These are phyloP conservation scores for Crypturellus undulatus DNA, from an alignment of 2,113 vertebrate species.

Conservation along the genomic window DNA sequence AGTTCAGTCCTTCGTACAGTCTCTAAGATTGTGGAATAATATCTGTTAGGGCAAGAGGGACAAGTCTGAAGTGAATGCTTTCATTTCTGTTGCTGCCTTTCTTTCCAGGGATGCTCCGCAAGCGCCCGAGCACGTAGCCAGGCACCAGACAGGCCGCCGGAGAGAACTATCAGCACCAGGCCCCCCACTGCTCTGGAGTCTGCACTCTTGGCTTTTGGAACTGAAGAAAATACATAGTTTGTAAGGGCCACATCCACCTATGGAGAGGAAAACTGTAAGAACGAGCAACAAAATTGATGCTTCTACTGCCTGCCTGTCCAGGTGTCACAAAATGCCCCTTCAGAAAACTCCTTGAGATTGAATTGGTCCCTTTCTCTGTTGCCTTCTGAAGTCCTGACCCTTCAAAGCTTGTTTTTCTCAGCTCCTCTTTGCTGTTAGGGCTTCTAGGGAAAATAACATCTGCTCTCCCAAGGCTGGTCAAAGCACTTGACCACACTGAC, in stretches of 20 bases:
- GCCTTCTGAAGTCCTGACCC: not conserved
- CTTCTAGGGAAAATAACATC: not conserved
- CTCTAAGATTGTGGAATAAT: not conserved
- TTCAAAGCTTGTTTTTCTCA: not conserved
- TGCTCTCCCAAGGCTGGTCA: not conserved
- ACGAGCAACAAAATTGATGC: not conserved
- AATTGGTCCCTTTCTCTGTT: not conserved
- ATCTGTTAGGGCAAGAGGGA: not conserved
- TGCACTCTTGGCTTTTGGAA: not conserved
- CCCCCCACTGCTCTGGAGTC: accelerated
- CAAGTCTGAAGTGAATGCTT: not conserved
- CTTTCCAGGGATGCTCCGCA: not conserved
- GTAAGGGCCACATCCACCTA: not conserved
- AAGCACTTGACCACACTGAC: accelerated
- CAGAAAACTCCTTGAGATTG: not conserved
- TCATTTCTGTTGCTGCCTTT: not conserved
- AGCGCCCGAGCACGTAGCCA: not conserved
- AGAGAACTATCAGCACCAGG: too few relatives aligned
- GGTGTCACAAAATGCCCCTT: not conserved
- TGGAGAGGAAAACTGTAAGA: not conserved
- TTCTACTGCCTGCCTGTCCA: not conserved
- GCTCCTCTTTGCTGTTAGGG: not conserved
- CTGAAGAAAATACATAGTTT: not conserved
- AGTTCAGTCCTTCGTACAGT: accelerated
- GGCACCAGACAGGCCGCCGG: accelerated